Conservation (phyloP, 2,888 invertebrate genomes). For the Creontiades dilutus region DNA sequence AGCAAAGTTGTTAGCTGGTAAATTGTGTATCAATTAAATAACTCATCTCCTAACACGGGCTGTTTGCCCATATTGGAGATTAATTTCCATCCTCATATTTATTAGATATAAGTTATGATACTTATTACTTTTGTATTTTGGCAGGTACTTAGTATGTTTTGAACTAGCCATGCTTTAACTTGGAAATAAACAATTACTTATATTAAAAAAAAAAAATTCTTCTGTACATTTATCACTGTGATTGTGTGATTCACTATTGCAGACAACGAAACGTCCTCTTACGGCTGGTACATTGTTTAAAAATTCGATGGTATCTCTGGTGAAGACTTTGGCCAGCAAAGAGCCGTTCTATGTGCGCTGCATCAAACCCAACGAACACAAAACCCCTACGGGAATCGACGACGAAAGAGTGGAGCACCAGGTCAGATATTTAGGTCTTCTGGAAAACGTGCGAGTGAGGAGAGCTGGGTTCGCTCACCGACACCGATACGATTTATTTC, state of each 20-base stretch:
- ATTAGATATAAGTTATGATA: no score
- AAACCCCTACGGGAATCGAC: slow-evolving; percentile 92
- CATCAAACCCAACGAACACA: slow-evolving; percentile 97
- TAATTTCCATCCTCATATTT: no score
- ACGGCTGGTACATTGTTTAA: slow-evolving; percentile 97
- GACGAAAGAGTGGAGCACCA: slow-evolving; percentile 88
- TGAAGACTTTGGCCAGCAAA: slow-evolving; percentile 92
- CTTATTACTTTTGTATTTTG: no score
- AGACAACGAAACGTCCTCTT: slow-evolving; percentile 96
- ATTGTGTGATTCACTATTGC: slow-evolving; percentile 75
- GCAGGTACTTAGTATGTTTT: no score
- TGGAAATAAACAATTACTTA: no score
- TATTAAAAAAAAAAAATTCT: no score
- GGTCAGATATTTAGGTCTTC: slow-evolving; percentile 91
- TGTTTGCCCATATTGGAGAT: no score
- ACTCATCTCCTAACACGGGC: no score
- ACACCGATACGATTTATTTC: slow-evolving; percentile 94
- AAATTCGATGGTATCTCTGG: slow-evolving; percentile 94
- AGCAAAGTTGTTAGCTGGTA: no score
- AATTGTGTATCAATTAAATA: no score
- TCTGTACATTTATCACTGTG: no score
- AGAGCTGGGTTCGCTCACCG: slow-evolving; percentile 98
- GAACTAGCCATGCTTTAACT: no score
- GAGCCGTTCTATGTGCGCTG: slow-evolving; percentile 98
- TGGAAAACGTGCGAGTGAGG: slow-evolving; percentile 97